These are phyloP conservation scores for Thrips palmi DNA, from an alignment of 1,140 invertebrate species.

Conservation along the genomic window DNA sequence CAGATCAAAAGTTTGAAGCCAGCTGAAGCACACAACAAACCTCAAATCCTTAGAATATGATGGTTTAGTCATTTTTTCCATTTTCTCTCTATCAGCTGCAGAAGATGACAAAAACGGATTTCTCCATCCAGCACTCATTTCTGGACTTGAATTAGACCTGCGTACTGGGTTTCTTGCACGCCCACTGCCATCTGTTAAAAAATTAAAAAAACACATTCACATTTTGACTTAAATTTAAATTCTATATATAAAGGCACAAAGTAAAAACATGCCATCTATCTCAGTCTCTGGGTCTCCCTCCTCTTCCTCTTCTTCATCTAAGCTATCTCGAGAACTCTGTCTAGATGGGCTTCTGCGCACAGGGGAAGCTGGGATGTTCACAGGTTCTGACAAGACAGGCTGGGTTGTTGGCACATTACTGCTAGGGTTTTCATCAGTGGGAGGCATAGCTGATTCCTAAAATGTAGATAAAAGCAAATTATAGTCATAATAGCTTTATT, in stretches of 20 bases:
- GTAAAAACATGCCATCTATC: too few relatives aligned
- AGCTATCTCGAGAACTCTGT: conserved; percentile 34
- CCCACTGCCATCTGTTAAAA: conserved; percentile 12
- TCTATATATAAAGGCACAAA: too few relatives aligned
- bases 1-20: conserved; percentile 1
- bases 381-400: conserved; percentile 28
- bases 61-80: conserved; percentile 42
- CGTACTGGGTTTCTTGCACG: conserved; percentile 57
- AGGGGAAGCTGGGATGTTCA: conserved; percentile 43
- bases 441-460: conserved; percentile 18
- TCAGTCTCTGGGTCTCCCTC: too few relatives aligned
- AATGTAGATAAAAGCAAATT: too few relatives aligned
- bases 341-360: conserved; percentile 32
- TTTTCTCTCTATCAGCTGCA: conserved; percentile 24
- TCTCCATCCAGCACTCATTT: conserved; percentile 76
- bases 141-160: conserved; percentile 73
- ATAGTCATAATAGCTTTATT: too few relatives aligned
- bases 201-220: too few relatives aligned
- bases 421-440: conserved; percentile 26
- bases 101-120: conserved; percentile 34
- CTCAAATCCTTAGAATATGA: conserved; percentile 44
- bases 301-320: too few relatives aligned
- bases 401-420: conserved; percentile 18
- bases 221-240: too few relatives aligned
- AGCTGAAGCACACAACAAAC: conserved; percentile 15